Conservation (phyloP, 2,888 invertebrate genomes). For the Chalcosyrphus nemorum region DNA sequence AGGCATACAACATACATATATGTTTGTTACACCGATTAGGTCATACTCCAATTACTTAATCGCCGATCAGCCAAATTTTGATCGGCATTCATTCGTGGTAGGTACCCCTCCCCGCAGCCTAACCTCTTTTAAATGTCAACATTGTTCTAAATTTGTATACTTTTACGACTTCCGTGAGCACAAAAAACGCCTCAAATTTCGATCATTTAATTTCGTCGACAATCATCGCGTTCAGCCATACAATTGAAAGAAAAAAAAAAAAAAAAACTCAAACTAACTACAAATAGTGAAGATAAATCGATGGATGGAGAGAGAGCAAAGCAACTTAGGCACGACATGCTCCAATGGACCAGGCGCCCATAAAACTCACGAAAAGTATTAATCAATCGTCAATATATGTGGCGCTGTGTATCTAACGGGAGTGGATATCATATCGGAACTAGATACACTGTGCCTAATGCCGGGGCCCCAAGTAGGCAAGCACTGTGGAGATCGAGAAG, state of each 20-base stretch:
- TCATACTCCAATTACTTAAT: constrained; percentile 39
- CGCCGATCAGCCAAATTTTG: constrained; percentile 2
- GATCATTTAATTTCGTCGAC: constrained; percentile 39
- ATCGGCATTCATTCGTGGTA: neutral
- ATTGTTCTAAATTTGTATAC: constrained; percentile 40
- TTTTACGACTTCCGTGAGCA: constrained; percentile 49
- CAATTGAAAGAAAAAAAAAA: constrained; percentile 40
- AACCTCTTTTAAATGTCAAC: constrained; percentile 10
- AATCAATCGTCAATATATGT: constrained; percentile 34
- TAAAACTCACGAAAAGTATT: constrained; percentile 47
- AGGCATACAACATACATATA: no score
- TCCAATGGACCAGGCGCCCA: constrained; percentile 52
- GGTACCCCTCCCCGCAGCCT: no score
- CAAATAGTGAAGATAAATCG: constrained; percentile 22
- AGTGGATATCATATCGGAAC: constrained; percentile 14
- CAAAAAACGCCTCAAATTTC: constrained; percentile 17
- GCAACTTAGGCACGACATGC: constrained; percentile 28
- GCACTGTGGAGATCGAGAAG: neutral
- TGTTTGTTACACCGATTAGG: constrained; percentile 36
- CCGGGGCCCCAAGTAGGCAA: neutral
- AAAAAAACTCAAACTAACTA: constrained; percentile 39
- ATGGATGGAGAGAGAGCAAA: no score
- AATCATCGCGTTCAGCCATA: constrained; percentile 17
- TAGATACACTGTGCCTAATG: neutral
- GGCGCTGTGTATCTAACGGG: constrained; percentile 4